Conservation (phyloP, 2,113 vertebrate species). For the Mesembrinibis cayennensis region DNA sequence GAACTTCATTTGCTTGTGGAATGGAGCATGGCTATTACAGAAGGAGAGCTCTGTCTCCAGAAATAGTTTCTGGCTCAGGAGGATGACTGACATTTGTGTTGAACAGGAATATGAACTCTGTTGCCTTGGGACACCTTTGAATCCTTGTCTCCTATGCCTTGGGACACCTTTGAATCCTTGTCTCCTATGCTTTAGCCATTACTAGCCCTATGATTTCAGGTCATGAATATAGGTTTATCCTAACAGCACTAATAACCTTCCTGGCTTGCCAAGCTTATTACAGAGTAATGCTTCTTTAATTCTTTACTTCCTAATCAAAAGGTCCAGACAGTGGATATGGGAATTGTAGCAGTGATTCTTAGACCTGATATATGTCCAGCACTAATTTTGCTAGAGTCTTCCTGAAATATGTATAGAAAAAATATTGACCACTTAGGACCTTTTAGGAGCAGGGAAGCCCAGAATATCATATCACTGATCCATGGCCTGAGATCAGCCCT, state of each 20-base stretch:
- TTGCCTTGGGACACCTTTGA: not conserved
- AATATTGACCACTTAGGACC: not conserved
- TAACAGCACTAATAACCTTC: not conserved
- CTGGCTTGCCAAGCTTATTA: not conserved
- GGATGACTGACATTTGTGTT: not conserved
- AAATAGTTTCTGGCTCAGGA: not conserved
- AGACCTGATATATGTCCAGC: not conserved
- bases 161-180: not conserved
- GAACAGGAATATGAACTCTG: not conserved
- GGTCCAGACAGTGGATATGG: not conserved
- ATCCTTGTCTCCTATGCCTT: not conserved
- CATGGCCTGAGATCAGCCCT: not conserved
- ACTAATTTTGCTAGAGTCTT: not conserved
- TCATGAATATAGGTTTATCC: not conserved
- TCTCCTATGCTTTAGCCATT: not conserved
- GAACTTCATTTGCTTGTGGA: not conserved
- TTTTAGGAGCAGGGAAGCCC: not conserved
- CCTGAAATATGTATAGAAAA: not conserved
- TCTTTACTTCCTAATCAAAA: not conserved
- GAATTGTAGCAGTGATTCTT: not conserved
- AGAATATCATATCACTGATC: not conserved
- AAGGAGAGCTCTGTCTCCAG: not conserved
- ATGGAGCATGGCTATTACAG: not conserved
- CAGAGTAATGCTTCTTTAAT: not conserved
- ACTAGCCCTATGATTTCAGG: not conserved